Percentiles rank a stretch among this genome's conserved stretches.
Evolutionary conservation across 2,113 vertebrate genomes (phyloP).

Genomic region (Heterochromis multidens): DNA sequence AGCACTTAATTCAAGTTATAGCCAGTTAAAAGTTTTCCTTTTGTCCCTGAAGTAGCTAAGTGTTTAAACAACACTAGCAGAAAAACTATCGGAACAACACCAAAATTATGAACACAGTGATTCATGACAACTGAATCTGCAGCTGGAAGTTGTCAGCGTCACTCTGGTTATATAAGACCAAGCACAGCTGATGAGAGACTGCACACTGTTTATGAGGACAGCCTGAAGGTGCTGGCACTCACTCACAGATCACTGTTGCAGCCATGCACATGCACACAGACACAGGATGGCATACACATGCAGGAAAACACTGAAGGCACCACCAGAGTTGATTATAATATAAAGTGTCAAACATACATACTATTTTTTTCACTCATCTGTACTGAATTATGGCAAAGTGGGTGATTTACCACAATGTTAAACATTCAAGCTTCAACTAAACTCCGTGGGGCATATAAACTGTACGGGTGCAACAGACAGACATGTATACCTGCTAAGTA

Average conservation of each 20-base stretch:
- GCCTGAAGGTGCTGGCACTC: conserved; percentile 21
- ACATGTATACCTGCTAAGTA: not conserved
- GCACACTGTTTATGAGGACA: conserved; percentile 9
- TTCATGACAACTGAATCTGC: not conserved
- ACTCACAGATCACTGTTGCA: not conserved
- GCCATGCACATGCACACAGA: not conserved
- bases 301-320: not conserved
- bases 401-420: not conserved
- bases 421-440: not conserved
- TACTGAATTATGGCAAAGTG: not conserved
- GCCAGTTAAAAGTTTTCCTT: not conserved
- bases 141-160: not conserved
- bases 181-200: conserved; percentile 17
- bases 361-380: fast-evolving
- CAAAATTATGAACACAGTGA: not conserved
- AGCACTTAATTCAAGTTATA: not conserved
- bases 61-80: not conserved
- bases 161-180: conserved; percentile 22
- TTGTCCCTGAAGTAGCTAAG: not conserved
- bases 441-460: not conserved
- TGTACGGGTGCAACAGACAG: not conserved
- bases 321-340: not conserved
- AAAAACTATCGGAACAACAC: not conserved
- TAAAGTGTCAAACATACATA: not conserved
- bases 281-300: not conserved